Evolutionary conservation across 2,797 vertebrate species (phyloP), one percentile per base, ranked within the genome.

Genomic region (Halcyon chelicuti): DNA sequence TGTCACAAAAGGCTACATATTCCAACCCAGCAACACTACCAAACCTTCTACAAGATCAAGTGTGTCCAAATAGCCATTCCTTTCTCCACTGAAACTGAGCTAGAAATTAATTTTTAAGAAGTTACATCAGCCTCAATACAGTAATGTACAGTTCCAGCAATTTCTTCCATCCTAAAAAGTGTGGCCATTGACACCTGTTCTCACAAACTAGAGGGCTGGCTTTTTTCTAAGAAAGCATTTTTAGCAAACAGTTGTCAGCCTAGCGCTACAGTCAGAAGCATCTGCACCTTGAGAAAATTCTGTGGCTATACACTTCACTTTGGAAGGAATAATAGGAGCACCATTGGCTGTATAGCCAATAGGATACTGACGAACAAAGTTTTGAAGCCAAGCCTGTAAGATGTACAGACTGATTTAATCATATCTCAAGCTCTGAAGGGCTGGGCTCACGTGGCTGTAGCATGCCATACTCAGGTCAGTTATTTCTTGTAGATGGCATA

Each of bases 311-410:
- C 10, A 10, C 10, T 46, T 77, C 16, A 18, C 28, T 86, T 68
- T 15, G 31, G 46, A 82, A 73, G 42, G 42, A 67, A 35, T 39
- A 66, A 54, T 2, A 2, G 0, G 42, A 88, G 13, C 18, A 18
- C 13, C 15, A 5, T 0, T 49, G 4, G 7, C 35, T n/a, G 13
- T 21, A 51, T 0, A 58, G 23, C 9, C 29, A 28, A 33, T 0
- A 73, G n/a, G 31, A 40, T 51, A 35, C 21, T 46, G 44, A 23
- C 9, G 14, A 79, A 46, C 8, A 29, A 22, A 78, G 12, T 25
- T 54, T 25, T 28, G 55, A 91, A 75, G 57, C 5, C 26, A 58
- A 35, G 60, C 44, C 42, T 47, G 21, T 17, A 74, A 62, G 84
- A 51, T 9, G 7, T 10, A 40, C 44, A 65, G 42, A 37, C 7